Base-by-base conservation (phyloP, 2,888 invertebrate genomes). In the Xestia sexstrigata region DNA sequence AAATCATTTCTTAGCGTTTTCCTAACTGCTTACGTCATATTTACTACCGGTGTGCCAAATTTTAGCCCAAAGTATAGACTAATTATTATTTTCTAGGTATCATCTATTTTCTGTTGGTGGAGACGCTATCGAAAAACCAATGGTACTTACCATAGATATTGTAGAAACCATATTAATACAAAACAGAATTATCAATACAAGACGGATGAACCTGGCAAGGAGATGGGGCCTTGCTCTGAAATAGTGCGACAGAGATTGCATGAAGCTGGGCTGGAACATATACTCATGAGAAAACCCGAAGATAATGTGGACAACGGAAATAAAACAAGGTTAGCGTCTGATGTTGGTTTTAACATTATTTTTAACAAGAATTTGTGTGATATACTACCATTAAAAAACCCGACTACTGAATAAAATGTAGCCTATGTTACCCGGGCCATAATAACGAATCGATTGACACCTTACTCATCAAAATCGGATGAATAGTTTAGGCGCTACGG, bases 261-360 rank as follows among this genome's bases (percentile, higher is more conserved):
- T 0, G 62, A 75, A 49, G 75, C 75, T 62, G 75, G 75, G 0
- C 42, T 75, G 6, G 49, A 75, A 42, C 75, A 75, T 17, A 75
- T 75, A 49, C 75, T 75, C 0, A 75, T 75, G 75, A 75, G 62
- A 4, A 75, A 75, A 13, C 75, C 75, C 7, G 75, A n/a, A 13
- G 26, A 47, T 9, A 42, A 17, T 47, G 9, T 7, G 15, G 60
- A 35, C 5, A 23, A 3, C 4, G 58, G 35, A 30, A 11, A 35
- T 0, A 47, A n/a, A 20, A 15, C 3, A 8, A 58, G 45, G 45
- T 55, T 1, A n/a, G n/a, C 11, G 11, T 55, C 55, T 55, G 52
- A 52, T 52, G 52, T 52, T 23, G 23, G 20, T 8, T 49, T 52
- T 9, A 52, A 23, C 9, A 23, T 52, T 52, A 0, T 49, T 49